Conservation (phyloP, 1,140 invertebrate genomes). For the Sycophila sp. region DNA sequence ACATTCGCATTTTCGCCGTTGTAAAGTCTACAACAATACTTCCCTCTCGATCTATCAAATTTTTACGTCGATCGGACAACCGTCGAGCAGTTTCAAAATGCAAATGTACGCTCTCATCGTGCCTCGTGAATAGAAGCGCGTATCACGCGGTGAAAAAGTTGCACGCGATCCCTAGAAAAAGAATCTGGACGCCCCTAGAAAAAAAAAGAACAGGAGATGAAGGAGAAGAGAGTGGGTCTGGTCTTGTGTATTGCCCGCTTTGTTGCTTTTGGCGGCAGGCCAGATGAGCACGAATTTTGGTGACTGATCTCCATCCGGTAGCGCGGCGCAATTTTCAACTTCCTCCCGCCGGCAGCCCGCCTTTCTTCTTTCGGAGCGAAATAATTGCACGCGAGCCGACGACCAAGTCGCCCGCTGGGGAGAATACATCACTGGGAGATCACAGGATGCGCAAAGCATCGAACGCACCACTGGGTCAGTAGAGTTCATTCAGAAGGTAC, state of each 20-base stretch:
- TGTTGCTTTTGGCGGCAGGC: neutral
- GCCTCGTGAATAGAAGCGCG: neutral
- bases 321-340: neutral
- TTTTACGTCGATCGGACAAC: too few relatives aligned
- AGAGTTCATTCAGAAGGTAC: slow-evolving; percentile 61
- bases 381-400: neutral
- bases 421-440: too few relatives aligned
- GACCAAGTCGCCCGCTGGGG: neutral
- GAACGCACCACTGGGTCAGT: slow-evolving; percentile 47
- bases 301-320: neutral
- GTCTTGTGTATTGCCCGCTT: neutral
- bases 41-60: too few relatives aligned
- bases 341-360: neutral
- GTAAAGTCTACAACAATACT: too few relatives aligned
- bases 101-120: neutral
- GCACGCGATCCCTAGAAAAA: neutral
- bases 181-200: neutral
- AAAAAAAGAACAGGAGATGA: neutral
- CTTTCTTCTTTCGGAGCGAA: too few relatives aligned
- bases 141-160: neutral
- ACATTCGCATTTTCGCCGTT: neutral
- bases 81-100: too few relatives aligned
- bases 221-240: neutral
- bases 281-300: too few relatives aligned
- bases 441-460: neutral